These are phyloP conservation scores for Cranoglanis bouderius DNA, from an alignment of 2,113 vertebrate genomes.

Conservation along the genomic window DNA sequence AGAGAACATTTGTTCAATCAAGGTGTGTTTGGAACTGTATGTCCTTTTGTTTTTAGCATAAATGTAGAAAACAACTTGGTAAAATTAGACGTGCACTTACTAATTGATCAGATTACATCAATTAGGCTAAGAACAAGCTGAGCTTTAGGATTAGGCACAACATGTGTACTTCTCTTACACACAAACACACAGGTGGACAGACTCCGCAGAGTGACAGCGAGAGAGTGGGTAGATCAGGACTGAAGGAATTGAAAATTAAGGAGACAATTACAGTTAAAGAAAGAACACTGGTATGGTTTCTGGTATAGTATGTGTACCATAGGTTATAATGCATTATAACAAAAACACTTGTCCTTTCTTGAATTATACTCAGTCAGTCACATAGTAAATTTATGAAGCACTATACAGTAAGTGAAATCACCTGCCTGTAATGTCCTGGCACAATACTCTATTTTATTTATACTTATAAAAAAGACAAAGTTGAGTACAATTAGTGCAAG, in stretches of 20 bases:
- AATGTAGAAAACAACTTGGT: background rate
- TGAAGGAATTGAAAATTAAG: background rate
- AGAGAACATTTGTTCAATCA: background rate
- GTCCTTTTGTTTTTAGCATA: background rate
- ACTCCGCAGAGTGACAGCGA: background rate
- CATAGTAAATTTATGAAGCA: background rate
- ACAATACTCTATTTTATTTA: background rate
- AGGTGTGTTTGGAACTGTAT: background rate
- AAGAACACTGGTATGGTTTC: background rate
- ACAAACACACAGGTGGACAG: background rate
- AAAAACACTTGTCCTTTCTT: background rate
- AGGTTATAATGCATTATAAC: background rate
- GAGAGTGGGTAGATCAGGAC: background rate
- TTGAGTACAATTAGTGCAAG: background rate
- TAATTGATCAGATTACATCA: slow-evolving; percentile 32
- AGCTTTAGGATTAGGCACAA: slow-evolving; percentile 37
- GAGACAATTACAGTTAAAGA: background rate
- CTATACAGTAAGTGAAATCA: background rate
- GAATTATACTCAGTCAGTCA: background rate
- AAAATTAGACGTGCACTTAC: background rate
- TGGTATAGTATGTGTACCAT: background rate
- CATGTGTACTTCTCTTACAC: slow-evolving; percentile 7
- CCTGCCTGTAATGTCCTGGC: background rate
- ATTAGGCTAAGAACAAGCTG: slow-evolving; percentile 22
- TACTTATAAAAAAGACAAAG: background rate